These are phyloP conservation scores for Mellivora capensis DNA, from an alignment of 2,113 vertebrate species.

Conservation along the genomic window DNA sequence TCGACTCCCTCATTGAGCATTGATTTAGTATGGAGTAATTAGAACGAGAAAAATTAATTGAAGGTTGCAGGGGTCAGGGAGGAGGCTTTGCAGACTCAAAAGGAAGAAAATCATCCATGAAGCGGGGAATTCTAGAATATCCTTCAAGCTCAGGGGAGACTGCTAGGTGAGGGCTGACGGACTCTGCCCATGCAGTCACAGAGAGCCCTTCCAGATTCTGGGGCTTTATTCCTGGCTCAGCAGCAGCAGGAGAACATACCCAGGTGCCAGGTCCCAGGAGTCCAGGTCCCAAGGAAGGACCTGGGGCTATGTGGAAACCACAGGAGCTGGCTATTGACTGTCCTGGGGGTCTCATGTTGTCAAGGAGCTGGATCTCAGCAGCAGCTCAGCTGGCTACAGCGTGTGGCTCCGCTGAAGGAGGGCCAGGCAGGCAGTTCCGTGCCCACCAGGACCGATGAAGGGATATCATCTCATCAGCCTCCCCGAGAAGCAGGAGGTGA, in stretches of 20 bases:
- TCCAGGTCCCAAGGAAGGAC: too few relatives aligned
- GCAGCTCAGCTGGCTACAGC: accelerated
- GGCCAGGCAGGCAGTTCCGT: accelerated
- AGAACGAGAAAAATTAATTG: background rate
- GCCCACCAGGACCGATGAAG: accelerated
- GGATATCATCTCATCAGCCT: accelerated
- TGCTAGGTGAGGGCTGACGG: accelerated
- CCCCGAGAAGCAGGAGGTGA: too few relatives aligned
- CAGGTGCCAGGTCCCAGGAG: accelerated
- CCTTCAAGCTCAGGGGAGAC: background rate
- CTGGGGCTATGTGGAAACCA: accelerated
- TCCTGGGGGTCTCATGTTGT: accelerated
- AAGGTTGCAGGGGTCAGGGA: background rate
- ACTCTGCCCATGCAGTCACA: accelerated
- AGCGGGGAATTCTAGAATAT: background rate
- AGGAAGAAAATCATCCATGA: background rate
- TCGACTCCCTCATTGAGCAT: background rate
- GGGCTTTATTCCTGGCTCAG: background rate
- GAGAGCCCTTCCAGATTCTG: background rate
- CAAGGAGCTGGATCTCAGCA: accelerated
- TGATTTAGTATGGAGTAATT: background rate
- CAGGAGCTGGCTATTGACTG: accelerated
- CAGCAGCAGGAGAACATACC: accelerated
- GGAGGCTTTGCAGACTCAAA: background rate
- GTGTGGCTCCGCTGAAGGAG: too few relatives aligned